Percentiles rank a stretch among this genome's conserved stretches.
Evolutionary conservation across 37 sponge, comb jelly and placozoan species (phyloP).

Genomic region (Cladorhizidae sp.): DNA sequence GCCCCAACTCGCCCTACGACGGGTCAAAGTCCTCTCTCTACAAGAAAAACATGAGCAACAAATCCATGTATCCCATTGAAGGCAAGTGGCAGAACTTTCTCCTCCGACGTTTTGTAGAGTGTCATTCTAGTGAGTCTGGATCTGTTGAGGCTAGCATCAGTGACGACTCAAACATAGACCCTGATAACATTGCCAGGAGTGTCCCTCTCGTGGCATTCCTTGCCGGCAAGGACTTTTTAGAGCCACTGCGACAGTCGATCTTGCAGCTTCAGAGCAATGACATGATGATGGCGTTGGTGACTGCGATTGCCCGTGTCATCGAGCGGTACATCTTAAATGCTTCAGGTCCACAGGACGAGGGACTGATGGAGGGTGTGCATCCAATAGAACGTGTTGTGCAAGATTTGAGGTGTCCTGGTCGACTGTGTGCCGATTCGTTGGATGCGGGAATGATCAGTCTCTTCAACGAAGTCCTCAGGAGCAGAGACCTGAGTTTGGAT

Average conservation of each 20-base stretch:
- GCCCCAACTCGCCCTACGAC: constrained; percentile 51
- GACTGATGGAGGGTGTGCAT: background rate
- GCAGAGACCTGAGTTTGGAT: background rate
- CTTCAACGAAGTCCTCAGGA: constrained; percentile 23
- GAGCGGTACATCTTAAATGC: constrained; percentile 32
- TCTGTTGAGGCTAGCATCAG: constrained; percentile 1
- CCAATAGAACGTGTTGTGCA: constrained; percentile 23
- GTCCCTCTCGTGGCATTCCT: constrained; percentile 35
- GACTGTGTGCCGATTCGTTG: constrained; percentile 5
- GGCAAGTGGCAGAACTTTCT: constrained; percentile 39
- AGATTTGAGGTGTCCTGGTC: constrained; percentile 17
- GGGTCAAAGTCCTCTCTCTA: background rate
- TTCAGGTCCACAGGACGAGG: background rate
- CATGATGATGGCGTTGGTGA: constrained; percentile 2
- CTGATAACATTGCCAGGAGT: constrained; percentile 29
- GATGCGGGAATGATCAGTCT: constrained; percentile 25
- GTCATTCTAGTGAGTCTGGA: constrained; percentile 16
- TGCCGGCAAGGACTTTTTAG: constrained; percentile 42
- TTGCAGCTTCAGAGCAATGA: constrained; percentile 15
- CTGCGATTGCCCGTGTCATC: constrained; percentile 26
- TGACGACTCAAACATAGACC: constrained; percentile 33
- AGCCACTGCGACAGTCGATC: background rate
- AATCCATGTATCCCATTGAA: constrained; percentile 36
- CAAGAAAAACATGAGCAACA: constrained; percentile 2
- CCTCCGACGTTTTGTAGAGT: constrained; percentile 26